Conservation (phyloP, 1,140 invertebrate species). For the Lucilia sericata region DNA sequence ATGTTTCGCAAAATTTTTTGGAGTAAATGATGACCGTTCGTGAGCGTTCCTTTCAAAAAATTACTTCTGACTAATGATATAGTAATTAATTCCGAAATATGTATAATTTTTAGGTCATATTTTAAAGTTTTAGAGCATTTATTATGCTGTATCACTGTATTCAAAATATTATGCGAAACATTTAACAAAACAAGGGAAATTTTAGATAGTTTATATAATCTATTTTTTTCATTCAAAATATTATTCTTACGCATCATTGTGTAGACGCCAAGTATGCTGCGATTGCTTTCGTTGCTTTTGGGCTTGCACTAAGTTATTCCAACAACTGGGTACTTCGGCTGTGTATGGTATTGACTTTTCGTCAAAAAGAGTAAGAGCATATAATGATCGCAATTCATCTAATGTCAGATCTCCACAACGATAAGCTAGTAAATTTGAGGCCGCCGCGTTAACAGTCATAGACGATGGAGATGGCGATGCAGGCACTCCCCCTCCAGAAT, state of each 20-base stretch:
- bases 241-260: constrained; percentile 78
- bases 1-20: no score
- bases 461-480: constrained; percentile 48
- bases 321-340: constrained; percentile 91
- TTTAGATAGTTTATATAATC: no score
- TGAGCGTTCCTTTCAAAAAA: no score
- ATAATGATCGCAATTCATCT: constrained; percentile 72
- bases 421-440: constrained; percentile 71
- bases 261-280: constrained; percentile 87
- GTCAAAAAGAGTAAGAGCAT: constrained; percentile 76
- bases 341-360: constrained; percentile 74
- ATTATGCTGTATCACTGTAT: no score
- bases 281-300: constrained; percentile 87
- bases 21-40: no score
- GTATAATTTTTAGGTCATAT: no score
- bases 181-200: no score
- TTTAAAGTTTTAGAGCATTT: no score
- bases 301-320: constrained; percentile 89
- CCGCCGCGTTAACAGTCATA: constrained; percentile 41
- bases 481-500: not conserved
- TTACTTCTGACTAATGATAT: no score
- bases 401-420: constrained; percentile 70
- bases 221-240: no score
- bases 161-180: no score
- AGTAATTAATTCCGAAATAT: no score